phyloP scores from a whole-genome alignment of 1,140 invertebrate genomes.

The Drosophila bifasciata region DNA sequence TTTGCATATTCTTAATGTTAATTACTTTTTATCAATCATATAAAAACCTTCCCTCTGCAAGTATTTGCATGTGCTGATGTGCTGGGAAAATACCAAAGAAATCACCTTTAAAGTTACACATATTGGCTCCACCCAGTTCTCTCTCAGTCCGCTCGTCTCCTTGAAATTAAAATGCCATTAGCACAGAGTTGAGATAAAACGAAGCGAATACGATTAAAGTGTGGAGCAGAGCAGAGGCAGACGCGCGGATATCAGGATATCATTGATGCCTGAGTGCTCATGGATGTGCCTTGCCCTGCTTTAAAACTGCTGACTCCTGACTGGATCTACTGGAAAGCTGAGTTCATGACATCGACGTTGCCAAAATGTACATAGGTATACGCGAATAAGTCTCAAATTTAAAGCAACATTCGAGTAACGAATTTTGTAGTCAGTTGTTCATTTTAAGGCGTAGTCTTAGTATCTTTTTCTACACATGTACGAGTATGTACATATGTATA shows the following conservation, averaged over 20 bases:
- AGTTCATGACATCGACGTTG: not conserved
- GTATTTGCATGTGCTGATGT: slow-evolving; percentile 4
- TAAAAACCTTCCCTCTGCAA: slow-evolving; percentile 29
- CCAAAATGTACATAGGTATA: not conserved
- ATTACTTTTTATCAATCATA: slow-evolving; percentile 42
- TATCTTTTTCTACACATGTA: slow-evolving; percentile 57
- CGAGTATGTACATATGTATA: too few species aligned
- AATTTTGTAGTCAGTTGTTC: slow-evolving; percentile 50
- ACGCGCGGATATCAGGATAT: not conserved
- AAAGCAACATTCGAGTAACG: slow-evolving; percentile 34
- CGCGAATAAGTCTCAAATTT: slow-evolving; percentile 41
- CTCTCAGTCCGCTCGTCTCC: slow-evolving; percentile 10
- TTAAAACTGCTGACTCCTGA: slow-evolving; percentile 14
- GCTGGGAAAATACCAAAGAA: slow-evolving; percentile 5
- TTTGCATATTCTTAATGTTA: slow-evolving; percentile 39
- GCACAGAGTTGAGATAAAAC: slow-evolving; percentile 54
- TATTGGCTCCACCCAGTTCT: slow-evolving; percentile 17
- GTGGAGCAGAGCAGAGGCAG: slow-evolving; percentile 1
- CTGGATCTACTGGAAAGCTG: slow-evolving; percentile 16
- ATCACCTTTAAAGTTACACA: slow-evolving; percentile 20
- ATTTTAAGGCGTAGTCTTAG: slow-evolving; percentile 21
- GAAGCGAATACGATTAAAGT: slow-evolving; percentile 37
- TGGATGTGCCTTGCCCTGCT: slow-evolving; percentile 4
- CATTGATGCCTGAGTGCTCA: slow-evolving; percentile 22
- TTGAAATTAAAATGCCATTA: slow-evolving; percentile 79